phyloP scores from a whole-genome alignment of 2,797 vertebrate genomes.

The Graptemys geographica region DNA sequence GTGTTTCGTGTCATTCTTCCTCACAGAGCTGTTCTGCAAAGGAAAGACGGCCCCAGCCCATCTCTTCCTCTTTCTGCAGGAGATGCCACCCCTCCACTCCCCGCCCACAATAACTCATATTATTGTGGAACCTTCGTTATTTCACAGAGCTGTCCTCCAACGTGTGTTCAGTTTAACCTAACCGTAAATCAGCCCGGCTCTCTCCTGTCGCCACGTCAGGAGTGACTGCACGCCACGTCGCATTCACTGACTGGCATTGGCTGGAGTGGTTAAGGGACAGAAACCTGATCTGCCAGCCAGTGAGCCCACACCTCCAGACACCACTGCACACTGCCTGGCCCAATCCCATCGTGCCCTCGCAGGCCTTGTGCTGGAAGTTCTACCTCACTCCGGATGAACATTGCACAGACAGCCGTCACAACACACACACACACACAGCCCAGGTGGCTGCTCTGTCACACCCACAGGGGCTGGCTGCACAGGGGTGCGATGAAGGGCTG shows the following conservation, averaged over 20 bases:
- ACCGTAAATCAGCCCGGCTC: neutral
- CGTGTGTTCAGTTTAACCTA: neutral
- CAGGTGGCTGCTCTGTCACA: neutral
- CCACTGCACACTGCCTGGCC: too few species aligned
- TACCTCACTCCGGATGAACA: too few species aligned
- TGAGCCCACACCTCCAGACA: too few species aligned
- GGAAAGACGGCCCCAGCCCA: accelerated
- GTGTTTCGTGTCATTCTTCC: neutral
- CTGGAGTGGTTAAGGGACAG: too few species aligned
- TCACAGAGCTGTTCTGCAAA: accelerated
- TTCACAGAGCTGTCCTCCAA: conserved; percentile 46
- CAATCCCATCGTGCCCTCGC: too few species aligned
- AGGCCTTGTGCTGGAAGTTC: too few species aligned
- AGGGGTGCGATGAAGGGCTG: too few species aligned
- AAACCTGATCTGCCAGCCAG: too few species aligned
- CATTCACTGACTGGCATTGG: too few species aligned
- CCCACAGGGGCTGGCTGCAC: neutral
- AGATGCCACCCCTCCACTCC: neutral
- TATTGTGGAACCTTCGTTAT: neutral
- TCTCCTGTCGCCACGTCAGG: neutral
- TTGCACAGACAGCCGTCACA: too few species aligned
- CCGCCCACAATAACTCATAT: neutral
- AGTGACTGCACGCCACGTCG: too few species aligned
- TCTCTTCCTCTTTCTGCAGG: neutral
- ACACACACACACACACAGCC: too few species aligned